Base-by-base conservation (phyloP, 2,797 vertebrate species). In the Columba guinea region DNA sequence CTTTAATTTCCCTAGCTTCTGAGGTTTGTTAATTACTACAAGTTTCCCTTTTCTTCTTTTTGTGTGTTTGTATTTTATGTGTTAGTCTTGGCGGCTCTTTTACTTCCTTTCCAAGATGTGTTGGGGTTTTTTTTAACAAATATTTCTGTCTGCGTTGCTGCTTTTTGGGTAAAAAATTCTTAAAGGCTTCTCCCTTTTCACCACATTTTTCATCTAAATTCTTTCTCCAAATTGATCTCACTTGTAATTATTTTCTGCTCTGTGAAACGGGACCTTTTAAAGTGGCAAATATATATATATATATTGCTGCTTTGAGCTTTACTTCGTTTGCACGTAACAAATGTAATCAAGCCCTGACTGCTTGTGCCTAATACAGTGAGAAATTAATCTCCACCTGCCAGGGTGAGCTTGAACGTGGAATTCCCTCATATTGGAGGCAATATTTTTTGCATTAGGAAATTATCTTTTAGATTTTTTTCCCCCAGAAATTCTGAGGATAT, bases 351-450 rank as follows among this genome's bases (percentile, higher is more conserved):
- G 35, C 48, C 34, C 6, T 0, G 41, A 64, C 52, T 6, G 7
- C 56, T 74, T 8, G 1, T 73, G 60, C 85, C 64, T n/a, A 14
- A 5, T 9, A 12, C 30, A 51, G 67, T 34, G 56, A 76, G 86
- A 93, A 94, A 92, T 73, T 69, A 67, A 59, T 77, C 63, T 60
- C 84, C 81, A 87, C 81, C 67, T 82, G 69, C 78, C 55, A 20
- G 41, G n/a, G 28, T 0, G 12, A 69, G 59, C 78, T 24, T 14
- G 5, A 69, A 65, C 7, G 24, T 60, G 63, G 77, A 87, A 92
- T 73, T 93, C 53, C 58, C 67, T 76, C 51, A 3, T 13, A 77
- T 23, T 62, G 53, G 53, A 93, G 46, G 73, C 51, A 81, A 24
- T 74, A 8, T 82, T 46, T 71, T 77, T 53, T 55, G 32, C 74